Conservation (phyloP, 2,113 vertebrate genomes). For the Probosciger aterrimus region DNA sequence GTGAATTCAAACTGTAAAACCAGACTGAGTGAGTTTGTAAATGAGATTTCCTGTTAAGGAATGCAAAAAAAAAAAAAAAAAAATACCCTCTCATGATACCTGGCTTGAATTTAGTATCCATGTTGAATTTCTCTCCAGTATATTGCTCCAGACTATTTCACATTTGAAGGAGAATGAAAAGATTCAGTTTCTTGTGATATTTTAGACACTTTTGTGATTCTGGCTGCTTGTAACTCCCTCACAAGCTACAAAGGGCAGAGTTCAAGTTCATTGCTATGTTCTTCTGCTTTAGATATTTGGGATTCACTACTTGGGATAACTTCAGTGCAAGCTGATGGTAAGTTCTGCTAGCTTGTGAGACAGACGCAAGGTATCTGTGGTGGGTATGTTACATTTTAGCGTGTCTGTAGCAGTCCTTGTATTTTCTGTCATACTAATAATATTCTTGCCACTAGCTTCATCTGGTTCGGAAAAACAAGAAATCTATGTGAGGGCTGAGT, state of each 20-base stretch:
- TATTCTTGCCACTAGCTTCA: not conserved
- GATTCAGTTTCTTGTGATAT: not conserved
- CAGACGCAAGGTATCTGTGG: rapidly evolving
- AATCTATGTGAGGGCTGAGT: not conserved
- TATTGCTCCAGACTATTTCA: not conserved
- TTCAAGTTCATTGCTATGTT: not conserved
- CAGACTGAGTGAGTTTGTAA: not conserved
- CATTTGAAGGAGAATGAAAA: not conserved
- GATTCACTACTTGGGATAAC: not conserved
- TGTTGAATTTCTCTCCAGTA: not conserved
- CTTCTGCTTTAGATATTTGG: not conserved
- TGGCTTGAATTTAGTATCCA: not conserved
- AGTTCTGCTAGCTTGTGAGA: not conserved
- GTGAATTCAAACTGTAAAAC: not conserved
- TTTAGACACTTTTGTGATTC: not conserved
- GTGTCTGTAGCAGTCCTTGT: not conserved
- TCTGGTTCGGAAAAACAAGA: not conserved
- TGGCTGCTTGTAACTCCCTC: not conserved
- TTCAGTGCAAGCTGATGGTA: not conserved
- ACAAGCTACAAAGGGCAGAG: not conserved
- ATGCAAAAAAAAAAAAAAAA: not conserved
- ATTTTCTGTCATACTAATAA: not conserved
- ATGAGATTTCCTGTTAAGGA: not conserved
- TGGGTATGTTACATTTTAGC: not conserved
- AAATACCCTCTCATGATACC: not conserved